Conservation (phyloP, 30 jellyfish, hydroid and myxozoan genomes). For the Aurelia coerulea region DNA sequence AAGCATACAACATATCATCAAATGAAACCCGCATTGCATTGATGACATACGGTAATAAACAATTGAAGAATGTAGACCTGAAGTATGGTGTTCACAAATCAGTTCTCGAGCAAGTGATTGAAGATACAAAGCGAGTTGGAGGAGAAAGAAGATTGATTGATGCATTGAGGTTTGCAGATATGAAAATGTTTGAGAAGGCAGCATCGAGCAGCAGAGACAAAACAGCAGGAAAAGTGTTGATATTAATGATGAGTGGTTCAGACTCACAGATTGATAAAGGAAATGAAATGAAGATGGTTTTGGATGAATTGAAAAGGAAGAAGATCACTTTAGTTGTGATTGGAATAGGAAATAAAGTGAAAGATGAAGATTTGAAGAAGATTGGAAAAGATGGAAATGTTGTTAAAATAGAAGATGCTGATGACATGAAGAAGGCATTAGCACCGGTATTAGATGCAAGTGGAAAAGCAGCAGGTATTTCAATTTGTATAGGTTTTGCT, state of each 20-base stretch:
- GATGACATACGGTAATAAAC: constrained; percentile 49
- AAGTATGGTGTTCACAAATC: constrained; percentile 36
- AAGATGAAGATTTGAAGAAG: constrained; percentile 1
- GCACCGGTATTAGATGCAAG: constrained; percentile 12
- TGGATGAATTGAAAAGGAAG: constrained; percentile 6
- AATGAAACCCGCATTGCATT: constrained; percentile 63
- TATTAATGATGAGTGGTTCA: constrained; percentile 32
- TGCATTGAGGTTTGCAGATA: constrained; percentile 23
- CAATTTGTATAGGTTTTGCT: no score
- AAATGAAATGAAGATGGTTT: constrained; percentile 9
- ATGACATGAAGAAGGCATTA: constrained; percentile 1
- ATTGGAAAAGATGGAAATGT: constrained; percentile 7
- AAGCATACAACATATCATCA: constrained; percentile 57
- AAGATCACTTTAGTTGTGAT: constrained; percentile 11
- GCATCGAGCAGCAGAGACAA: neutral
- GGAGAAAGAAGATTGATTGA: constrained; percentile 35
- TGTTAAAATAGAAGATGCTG: constrained; percentile 7
- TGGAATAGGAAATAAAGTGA: constrained; percentile 44
- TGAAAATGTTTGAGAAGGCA: constrained; percentile 29
- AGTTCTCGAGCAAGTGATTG: constrained; percentile 38
- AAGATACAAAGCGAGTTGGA: constrained; percentile 29
- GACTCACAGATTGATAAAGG: neutral
- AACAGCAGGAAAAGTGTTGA: constrained; percentile 38
- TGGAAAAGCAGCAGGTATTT: constrained; percentile 43
- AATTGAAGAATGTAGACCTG: neutral